Evolutionary conservation across 53 echinoderm and acorn worm genomes (phyloP).

Genomic region (Patiria pectinifera): DNA sequence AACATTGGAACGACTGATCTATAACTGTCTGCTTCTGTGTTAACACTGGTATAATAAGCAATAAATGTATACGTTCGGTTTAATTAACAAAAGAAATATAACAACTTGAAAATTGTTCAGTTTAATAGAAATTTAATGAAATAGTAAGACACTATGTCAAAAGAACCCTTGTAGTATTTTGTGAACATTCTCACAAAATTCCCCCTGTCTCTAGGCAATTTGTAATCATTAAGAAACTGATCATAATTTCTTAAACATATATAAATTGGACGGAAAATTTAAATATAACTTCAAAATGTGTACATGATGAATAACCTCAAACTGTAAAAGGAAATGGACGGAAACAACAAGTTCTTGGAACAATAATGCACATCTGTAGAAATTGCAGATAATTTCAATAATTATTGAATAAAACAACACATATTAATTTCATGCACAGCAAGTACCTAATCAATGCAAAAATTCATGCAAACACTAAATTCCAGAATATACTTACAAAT

Average conservation of each 20-base stretch:
- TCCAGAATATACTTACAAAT: not conserved
- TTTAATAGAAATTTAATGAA: too few species aligned
- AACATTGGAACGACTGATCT: too few species aligned
- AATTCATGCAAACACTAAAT: not conserved
- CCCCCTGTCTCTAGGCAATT: not conserved
- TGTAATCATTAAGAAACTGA: not conserved
- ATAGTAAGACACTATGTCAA: too few species aligned
- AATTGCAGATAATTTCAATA: not conserved
- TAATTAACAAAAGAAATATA: too few species aligned
- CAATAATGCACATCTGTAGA: not conserved
- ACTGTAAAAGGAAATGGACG: not conserved
- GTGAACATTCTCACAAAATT: not conserved
- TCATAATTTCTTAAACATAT: not conserved
- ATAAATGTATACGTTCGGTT: too few species aligned
- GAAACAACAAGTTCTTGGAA: not conserved
- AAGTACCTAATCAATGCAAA: not conserved
- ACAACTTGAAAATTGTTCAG: too few species aligned
- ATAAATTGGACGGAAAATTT: conserved; percentile 25
- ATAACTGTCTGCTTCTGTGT: too few species aligned
- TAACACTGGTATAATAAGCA: too few species aligned
- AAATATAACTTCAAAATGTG: conserved; percentile 22
- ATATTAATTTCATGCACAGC: not conserved
- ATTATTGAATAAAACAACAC: not conserved
- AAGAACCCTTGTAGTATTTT: not conserved
- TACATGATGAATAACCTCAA: conserved; percentile 6